A percentile compares a stretch with the other conserved stretches of the same genome.
Evolutionary conservation across 2,797 vertebrate genomes (phyloP).

Genomic region (Sebastes wilsoni): DNA sequence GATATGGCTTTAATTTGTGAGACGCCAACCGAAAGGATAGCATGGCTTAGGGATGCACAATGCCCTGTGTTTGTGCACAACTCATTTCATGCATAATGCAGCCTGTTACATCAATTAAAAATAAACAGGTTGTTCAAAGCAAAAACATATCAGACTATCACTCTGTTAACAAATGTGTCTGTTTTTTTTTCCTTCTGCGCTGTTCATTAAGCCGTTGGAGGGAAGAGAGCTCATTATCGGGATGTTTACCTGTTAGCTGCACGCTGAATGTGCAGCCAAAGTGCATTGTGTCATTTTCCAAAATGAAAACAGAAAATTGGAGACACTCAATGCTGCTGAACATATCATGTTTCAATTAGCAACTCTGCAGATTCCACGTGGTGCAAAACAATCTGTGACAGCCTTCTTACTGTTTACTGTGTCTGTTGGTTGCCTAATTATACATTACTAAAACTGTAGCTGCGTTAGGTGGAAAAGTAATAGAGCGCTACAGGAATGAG

Average conservation of each 20-base stretch:
- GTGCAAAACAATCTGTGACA: neutral
- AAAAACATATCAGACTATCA: neutral
- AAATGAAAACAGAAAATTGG: constrained; percentile 11
- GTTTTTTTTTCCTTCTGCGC: neutral
- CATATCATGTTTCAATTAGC: constrained; percentile 6
- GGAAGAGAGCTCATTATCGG: constrained; percentile 17
- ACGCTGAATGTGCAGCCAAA: constrained; percentile 9
- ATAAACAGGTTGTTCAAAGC: constrained; percentile 10
- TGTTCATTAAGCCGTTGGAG: constrained; percentile 13
- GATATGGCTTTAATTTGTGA: constrained; percentile 35
- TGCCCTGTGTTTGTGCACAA: neutral
- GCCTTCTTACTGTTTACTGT: neutral
- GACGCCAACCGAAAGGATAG: neutral
- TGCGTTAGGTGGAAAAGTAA: neutral
- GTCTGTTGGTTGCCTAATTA: neutral
- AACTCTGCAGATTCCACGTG: neutral
- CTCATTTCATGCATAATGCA: constrained; percentile 9
- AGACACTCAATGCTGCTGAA: neutral
- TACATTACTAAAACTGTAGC: neutral
- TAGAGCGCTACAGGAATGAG: no score
- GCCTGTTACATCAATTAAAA: constrained; percentile 26
- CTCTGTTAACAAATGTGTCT: neutral
- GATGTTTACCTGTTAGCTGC: constrained; percentile 29
- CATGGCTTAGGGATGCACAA: neutral
- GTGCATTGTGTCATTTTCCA: constrained; percentile 8